phyloP scores from a whole-genome alignment of 2,113 vertebrate species.

The Oreochromis tanganicae region DNA sequence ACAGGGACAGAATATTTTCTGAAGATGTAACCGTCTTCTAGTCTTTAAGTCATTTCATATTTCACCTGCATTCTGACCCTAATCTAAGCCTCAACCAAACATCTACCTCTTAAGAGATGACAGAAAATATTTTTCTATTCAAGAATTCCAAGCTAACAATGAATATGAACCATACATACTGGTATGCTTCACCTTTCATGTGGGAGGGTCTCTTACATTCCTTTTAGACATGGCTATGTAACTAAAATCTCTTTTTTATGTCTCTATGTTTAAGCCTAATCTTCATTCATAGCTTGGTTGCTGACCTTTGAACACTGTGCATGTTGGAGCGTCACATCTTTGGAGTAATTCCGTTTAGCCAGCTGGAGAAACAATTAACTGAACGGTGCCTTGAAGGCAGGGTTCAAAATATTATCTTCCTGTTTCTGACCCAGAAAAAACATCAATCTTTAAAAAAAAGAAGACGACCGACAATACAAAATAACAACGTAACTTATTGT shows the following conservation, averaged over 20 bases:
- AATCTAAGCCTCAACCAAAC: not conserved
- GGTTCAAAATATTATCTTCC: not conserved
- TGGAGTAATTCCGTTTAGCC: not conserved
- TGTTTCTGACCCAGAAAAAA: not conserved
- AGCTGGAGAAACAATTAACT: not conserved
- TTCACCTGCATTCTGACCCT: not conserved
- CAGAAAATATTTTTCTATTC: not conserved
- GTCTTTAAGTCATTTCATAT: not conserved
- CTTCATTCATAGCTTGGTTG: not conserved
- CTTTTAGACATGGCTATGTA: not conserved
- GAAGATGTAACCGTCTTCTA: not conserved
- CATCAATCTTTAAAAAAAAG: not conserved
- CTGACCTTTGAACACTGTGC: not conserved
- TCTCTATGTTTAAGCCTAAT: not conserved
- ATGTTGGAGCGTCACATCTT: not conserved
- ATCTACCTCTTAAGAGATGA: not conserved
- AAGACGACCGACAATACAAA: not conserved
- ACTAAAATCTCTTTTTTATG: not conserved
- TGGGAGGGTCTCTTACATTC: not conserved
- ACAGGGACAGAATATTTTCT: not conserved
- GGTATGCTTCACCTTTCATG: not conserved
- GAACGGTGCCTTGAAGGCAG: not conserved
- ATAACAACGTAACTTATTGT: not conserved
- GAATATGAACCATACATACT: not conserved
- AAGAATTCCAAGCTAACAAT: not conserved